These are phyloP conservation scores for Vanessa atalanta DNA, from an alignment of 1,140 invertebrate genomes.

Conservation along the genomic window DNA sequence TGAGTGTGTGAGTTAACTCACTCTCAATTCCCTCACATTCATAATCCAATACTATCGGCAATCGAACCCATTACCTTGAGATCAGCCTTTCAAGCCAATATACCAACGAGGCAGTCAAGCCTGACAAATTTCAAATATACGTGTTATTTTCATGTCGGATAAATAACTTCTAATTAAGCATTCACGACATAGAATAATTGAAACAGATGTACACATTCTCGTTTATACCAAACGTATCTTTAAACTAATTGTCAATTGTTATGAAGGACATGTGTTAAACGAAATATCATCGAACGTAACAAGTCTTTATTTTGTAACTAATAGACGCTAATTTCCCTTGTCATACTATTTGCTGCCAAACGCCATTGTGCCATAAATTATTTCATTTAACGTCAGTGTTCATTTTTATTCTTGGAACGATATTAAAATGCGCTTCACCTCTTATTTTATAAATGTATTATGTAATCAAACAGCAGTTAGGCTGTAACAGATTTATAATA, in stretches of 20 bases:
- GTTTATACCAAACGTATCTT: neutral
- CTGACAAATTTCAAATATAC: too few relatives aligned
- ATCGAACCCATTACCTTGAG: too few relatives aligned
- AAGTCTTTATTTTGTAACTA: neutral
- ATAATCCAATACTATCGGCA: too few relatives aligned
- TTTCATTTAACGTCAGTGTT: constrained; percentile 3
- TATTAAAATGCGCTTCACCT: constrained; percentile 4
- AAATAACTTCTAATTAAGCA: constrained; percentile 20
- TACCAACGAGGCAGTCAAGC: too few relatives aligned
- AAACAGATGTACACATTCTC: neutral
- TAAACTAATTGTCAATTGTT: constrained; percentile 1
- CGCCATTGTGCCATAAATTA: constrained; percentile 7
- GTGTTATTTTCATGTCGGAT: neutral
- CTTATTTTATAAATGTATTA: constrained; percentile 1
- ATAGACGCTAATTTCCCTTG: neutral
- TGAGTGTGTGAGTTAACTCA: too few relatives aligned
- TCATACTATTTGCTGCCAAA: neutral
- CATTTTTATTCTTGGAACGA: constrained; percentile 9
- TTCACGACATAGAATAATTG: constrained; percentile 4
- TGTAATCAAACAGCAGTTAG: neutral
- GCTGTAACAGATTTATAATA: neutral
- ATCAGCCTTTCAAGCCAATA: too few relatives aligned
- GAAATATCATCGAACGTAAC: neutral
- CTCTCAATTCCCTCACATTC: too few relatives aligned
- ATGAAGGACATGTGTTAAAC: neutral